Conservation (phyloP, 2,888 invertebrate species). For the Chorisops tibialis region DNA sequence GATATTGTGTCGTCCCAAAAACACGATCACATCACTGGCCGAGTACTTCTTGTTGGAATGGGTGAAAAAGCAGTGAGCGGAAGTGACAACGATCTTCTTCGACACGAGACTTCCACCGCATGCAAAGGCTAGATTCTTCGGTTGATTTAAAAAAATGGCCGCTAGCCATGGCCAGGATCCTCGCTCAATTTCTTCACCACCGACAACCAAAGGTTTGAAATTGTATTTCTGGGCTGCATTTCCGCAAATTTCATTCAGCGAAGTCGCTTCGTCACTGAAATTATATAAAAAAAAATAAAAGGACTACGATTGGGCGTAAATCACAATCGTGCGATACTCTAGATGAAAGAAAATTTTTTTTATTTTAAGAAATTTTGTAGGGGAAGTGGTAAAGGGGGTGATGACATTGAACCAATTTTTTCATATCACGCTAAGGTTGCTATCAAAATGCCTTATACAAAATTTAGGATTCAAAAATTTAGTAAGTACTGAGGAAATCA, state of each 20-base stretch:
- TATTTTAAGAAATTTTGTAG: too few species aligned
- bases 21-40: conserved; percentile 48
- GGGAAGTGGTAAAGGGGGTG: too few species aligned
- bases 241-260: background rate
- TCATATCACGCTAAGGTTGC: too few species aligned
- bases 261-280: too few species aligned
- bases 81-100: conserved; percentile 43
- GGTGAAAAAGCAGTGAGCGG: conserved; percentile 52
- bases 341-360: too few species aligned
- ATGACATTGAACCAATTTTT: too few species aligned
- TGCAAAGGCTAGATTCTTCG: conserved; percentile 39
- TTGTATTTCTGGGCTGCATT: background rate
- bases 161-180: conserved; percentile 69
- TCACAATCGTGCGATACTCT: too few species aligned
- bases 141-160: conserved; percentile 55
- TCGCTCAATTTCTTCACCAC: conserved; percentile 43
- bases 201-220: conserved; percentile 33
- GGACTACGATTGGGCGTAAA: too few species aligned
- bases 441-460: too few species aligned
- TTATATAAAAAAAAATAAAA: too few species aligned
- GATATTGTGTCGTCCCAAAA: conserved; percentile 53
- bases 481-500: too few species aligned
- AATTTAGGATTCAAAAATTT: too few species aligned
- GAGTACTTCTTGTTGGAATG: conserved; percentile 41
- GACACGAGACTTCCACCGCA: conserved; percentile 50